Evolutionary conservation across 2,888 invertebrate species (phyloP).

Genomic region (Drosophila borealis): DNA sequence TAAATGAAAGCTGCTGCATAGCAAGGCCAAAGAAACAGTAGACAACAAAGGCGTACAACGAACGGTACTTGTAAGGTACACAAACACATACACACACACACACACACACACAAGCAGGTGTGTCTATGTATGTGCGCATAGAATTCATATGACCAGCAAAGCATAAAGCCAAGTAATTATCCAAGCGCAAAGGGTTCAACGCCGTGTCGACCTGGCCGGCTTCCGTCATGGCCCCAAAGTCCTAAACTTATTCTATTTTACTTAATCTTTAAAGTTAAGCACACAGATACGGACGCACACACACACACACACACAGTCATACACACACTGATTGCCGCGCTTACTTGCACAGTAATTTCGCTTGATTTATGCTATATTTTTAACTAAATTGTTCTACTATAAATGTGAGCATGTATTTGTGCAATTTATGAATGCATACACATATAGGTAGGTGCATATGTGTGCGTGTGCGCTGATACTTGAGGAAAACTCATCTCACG

Average conservation of each 20-base stretch:
- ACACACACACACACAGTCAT: conserved; percentile 18
- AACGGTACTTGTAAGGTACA: conserved; percentile 58
- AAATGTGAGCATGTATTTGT: conserved; percentile 39
- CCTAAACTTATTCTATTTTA: conserved; percentile 19
- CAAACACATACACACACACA: conserved; percentile 8
- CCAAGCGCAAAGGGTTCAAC: conserved; percentile 76
- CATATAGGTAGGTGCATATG: conserved; percentile 20
- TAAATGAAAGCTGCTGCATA: conserved; percentile 46
- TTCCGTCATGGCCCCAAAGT: conserved; percentile 27
- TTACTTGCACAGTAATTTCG: conserved; percentile 49
- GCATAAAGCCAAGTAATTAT: conserved; percentile 63
- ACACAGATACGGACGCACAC: conserved; percentile 22
- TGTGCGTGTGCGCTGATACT: conserved; percentile 18
- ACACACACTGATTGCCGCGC: conserved; percentile 12
- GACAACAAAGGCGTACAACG: conserved; percentile 71
- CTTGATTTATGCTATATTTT: conserved; percentile 64
- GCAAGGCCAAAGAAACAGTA: conserved; percentile 53
- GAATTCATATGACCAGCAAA: conserved; percentile 33
- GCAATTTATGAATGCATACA: conserved; percentile 24
- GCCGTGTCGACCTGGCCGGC: conserved; percentile 58
- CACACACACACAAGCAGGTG: conserved; percentile 2
- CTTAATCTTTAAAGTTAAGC: conserved; percentile 19
- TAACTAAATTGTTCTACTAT: conserved; percentile 57
- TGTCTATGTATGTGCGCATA: conserved; percentile 19
- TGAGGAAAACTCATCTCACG: conserved; percentile 39